Evolutionary conservation across 2,797 vertebrate genomes (phyloP).

Genomic region (Buceros bicornis): DNA sequence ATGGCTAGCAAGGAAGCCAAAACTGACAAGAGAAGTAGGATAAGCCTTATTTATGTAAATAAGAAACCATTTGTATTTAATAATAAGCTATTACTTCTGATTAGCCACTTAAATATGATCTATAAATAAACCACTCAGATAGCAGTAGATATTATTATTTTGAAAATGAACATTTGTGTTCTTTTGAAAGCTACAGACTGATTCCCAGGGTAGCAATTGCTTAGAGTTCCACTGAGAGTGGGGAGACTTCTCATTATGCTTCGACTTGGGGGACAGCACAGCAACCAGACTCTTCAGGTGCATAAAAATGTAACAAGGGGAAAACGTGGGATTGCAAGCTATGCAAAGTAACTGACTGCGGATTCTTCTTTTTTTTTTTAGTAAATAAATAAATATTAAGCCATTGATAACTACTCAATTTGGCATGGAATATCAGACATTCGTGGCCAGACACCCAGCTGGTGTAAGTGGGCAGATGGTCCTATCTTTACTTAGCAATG

Average conservation of each 20-base stretch:
- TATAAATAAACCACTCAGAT: conserved; percentile 45
- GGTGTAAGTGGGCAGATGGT: conserved; percentile 72
- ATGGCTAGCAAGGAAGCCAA: conserved; percentile 38
- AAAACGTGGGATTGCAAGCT: not conserved
- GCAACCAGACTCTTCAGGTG: conserved; percentile 37
- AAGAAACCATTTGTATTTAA: conserved; percentile 58
- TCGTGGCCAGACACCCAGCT: conserved; percentile 72
- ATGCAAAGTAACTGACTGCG: not conserved
- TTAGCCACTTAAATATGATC: conserved; percentile 47
- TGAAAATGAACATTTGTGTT: conserved; percentile 52
- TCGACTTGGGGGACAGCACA: fast-evolving
- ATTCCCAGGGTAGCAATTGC: conserved; percentile 14
- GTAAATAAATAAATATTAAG: conserved; percentile 48
- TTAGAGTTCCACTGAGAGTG: not conserved
- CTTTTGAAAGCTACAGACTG: conserved; percentile 9
- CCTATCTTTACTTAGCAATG: conserved; percentile 60
- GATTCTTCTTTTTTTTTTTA: not conserved
- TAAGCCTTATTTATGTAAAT: conserved; percentile 62
- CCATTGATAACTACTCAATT: conserved; percentile 64
- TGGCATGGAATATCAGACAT: conserved; percentile 63
- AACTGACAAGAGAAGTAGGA: conserved; percentile 41
- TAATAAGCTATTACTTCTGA: conserved; percentile 56
- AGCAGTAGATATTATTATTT: conserved; percentile 43
- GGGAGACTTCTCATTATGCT: not conserved
- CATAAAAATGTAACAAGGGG: not conserved